A percentile compares a stretch with the other conserved stretches of the same genome.
phyloP scores from a whole-genome alignment of 2,888 invertebrate species.

The Amphipoea lucens region DNA sequence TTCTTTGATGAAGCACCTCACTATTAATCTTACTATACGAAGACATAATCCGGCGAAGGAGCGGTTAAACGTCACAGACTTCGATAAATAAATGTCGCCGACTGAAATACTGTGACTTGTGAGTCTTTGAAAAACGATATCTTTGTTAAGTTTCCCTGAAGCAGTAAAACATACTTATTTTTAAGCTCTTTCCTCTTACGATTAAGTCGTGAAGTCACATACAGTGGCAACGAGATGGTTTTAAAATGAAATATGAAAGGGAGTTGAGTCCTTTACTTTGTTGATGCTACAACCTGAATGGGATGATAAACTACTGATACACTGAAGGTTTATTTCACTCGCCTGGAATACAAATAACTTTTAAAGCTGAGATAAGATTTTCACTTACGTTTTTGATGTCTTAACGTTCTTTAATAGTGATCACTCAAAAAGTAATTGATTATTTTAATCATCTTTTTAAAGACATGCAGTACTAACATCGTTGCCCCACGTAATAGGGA shows the following conservation, averaged over 20 bases:
- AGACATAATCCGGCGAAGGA: conserved; percentile 67
- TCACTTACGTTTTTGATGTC: not conserved
- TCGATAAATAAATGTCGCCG: conserved; percentile 61
- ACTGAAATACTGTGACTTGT: conserved; percentile 53
- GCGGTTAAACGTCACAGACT: conserved; percentile 63
- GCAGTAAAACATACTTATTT: conserved; percentile 61
- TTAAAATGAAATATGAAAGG: conserved; percentile 52
- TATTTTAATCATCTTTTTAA: not conserved
- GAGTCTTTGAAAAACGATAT: conserved; percentile 61
- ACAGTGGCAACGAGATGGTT: conserved; percentile 36
- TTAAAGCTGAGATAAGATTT: not conserved
- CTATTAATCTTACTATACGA: conserved; percentile 69
- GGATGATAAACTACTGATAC: conserved; percentile 36
- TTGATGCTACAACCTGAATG: conserved; percentile 42
- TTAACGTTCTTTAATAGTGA: not conserved
- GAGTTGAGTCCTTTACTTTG: conserved; percentile 34
- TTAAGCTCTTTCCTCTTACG: conserved; percentile 55
- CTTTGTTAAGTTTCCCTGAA: conserved; percentile 37
- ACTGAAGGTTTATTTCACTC: conserved; percentile 11
- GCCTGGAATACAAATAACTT: conserved; percentile 2
- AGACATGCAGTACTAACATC: not conserved
- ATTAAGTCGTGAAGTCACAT: conserved; percentile 61
- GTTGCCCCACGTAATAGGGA: no score
- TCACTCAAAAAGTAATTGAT: not conserved
- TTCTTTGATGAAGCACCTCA: conserved; percentile 68